Evolutionary conservation across 2,888 invertebrate species (phyloP).

Genomic region (Oasisia sp.): DNA sequence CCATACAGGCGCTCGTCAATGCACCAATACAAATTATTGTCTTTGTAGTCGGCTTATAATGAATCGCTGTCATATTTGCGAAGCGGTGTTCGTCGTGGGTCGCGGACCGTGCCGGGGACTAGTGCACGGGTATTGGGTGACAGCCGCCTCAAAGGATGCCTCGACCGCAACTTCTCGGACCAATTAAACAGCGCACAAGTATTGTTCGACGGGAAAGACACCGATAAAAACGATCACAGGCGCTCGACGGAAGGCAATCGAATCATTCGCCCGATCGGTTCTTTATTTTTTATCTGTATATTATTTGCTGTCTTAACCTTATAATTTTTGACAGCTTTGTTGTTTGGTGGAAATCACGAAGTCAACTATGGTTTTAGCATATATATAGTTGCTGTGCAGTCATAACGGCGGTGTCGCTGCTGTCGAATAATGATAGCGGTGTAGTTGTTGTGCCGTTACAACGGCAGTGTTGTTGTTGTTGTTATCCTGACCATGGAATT

Average conservation of each 20-base stretch:
- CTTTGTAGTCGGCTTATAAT: slow-evolving; percentile 12
- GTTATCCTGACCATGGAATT: no score
- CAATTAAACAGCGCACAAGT: background rate
- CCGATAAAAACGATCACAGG: background rate
- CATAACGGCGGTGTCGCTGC: no score
- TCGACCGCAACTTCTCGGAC: background rate
- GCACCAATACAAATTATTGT: background rate
- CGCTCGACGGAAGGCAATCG: background rate
- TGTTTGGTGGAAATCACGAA: background rate
- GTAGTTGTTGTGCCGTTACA: no score
- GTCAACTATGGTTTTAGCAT: no score
- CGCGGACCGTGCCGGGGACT: background rate
- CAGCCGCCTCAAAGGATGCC: background rate
- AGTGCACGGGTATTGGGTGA: slow-evolving; percentile 12
- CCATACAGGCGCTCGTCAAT: background rate
- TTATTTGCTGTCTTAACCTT: background rate
- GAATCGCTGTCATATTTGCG: slow-evolving; percentile 17
- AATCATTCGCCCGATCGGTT: background rate
- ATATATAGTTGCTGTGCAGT: no score
- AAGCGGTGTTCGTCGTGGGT: background rate
- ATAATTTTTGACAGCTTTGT: background rate
- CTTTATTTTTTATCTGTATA: background rate
- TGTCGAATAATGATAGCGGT: no score
- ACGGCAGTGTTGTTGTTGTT: background rate
- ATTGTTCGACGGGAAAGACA: background rate